A percentile compares a stretch with the other conserved stretches of the same genome.
Evolutionary conservation across 2,113 vertebrate genomes (phyloP).

Genomic region (Colius striatus): DNA sequence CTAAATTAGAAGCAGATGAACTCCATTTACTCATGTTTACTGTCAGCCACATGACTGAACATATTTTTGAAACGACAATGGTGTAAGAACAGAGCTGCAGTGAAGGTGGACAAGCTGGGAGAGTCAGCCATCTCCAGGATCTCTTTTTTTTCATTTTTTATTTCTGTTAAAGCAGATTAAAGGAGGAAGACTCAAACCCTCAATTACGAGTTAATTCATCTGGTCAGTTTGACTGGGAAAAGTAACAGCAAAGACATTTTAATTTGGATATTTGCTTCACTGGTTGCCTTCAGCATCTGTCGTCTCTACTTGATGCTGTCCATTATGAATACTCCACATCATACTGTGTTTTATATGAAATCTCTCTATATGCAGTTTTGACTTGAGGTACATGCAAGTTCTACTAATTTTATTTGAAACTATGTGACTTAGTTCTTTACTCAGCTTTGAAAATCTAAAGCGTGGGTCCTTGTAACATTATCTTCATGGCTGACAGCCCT

Average conservation of each 20-base stretch:
- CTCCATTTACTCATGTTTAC: neutral
- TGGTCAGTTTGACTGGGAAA: neutral
- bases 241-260: neutral
- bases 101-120: neutral
- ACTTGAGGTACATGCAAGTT: neutral
- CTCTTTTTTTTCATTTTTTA: no score
- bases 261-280: neutral
- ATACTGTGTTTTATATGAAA: neutral
- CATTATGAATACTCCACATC: neutral
- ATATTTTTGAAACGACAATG: neutral
- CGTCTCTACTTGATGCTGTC: neutral
- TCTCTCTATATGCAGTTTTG: neutral
- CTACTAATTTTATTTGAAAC: neutral
- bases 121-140: neutral
- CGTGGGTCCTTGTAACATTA: neutral
- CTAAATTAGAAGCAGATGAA: neutral
- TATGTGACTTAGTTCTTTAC: neutral
- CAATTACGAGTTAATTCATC: neutral
- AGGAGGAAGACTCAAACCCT: neutral
- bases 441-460: neutral
- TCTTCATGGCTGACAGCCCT: neutral
- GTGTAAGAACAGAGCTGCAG: neutral
- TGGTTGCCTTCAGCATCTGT: neutral
- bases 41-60: neutral
- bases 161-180: neutral